These are phyloP conservation scores for Leucania comma DNA, from an alignment of 2,888 invertebrate genomes.

Conservation along the genomic window DNA sequence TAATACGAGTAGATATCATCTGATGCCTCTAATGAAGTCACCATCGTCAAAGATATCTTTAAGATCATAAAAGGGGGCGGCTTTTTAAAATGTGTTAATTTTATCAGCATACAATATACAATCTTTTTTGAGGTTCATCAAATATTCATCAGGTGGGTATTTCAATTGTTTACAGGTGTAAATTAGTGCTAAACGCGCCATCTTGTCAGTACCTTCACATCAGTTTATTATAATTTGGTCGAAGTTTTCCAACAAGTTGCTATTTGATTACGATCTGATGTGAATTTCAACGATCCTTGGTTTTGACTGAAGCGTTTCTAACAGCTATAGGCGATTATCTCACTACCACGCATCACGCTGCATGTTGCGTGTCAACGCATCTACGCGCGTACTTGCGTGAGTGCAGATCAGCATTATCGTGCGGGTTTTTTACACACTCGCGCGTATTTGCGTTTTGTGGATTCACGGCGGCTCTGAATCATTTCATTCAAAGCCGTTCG, in stretches of 20 bases:
- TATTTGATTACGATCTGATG: constrained; percentile 8
- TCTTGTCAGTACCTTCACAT: neutral
- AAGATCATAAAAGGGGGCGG: constrained; percentile 5
- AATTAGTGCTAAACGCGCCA: constrained; percentile 12
- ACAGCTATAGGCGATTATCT: too few relatives aligned
- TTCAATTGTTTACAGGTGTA: constrained; percentile 11
- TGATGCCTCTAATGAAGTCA: neutral
- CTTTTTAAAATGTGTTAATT: constrained; percentile 29
- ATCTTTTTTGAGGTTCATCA: constrained; percentile 3
- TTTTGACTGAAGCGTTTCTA: constrained; percentile 4
- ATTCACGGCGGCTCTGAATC: too few relatives aligned
- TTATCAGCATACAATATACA: constrained; percentile 1
- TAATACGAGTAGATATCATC: neutral
- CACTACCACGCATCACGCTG: too few relatives aligned
- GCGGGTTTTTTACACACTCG: too few relatives aligned
- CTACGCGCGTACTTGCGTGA: too few relatives aligned
- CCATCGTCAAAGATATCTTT: neutral
- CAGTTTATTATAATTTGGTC: constrained; percentile 1
- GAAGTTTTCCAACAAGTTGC: constrained; percentile 14
- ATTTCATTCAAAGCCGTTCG: too few relatives aligned
- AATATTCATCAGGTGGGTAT: neutral
- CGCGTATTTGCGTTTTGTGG: too few relatives aligned
- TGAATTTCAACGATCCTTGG: constrained; percentile 5
- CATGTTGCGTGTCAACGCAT: too few relatives aligned
- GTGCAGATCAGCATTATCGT: too few relatives aligned